phyloP scores from a whole-genome alignment of 2,113 vertebrate species.

The Cygnus atratus region DNA sequence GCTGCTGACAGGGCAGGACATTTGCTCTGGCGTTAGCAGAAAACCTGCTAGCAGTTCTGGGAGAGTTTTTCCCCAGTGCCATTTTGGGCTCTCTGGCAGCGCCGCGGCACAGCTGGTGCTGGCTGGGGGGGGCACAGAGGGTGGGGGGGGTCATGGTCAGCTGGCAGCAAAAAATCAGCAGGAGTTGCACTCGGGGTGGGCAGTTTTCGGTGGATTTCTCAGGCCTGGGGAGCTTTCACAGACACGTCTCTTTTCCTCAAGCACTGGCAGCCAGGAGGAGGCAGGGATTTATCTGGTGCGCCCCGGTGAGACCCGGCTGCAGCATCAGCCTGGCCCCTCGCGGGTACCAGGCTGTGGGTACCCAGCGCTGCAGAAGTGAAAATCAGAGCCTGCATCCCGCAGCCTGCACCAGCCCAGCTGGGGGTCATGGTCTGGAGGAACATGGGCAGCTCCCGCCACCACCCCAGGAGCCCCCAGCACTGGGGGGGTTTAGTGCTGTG shows the following conservation, averaged over 20 bases:
- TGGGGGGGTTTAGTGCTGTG: fast-evolving
- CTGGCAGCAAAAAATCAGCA: no score
- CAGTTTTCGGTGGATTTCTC: neutral
- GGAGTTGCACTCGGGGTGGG: no score
- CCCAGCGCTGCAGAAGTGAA: neutral
- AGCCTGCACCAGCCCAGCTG: neutral
- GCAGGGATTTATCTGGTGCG: neutral
- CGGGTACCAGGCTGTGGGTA: neutral
- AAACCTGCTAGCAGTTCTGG: neutral
- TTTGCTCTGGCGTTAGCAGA: neutral
- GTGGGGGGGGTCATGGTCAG: no score
- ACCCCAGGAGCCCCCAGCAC: fast-evolving
- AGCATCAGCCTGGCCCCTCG: fast-evolving
- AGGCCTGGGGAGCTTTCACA: neutral
- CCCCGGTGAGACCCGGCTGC: neutral
- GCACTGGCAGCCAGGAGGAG: neutral
- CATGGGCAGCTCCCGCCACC: neutral
- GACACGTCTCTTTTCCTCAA: neutral
- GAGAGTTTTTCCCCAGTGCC: neutral
- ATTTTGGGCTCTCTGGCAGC: fast-evolving
- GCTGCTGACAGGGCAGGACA: neutral
- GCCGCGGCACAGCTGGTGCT: fast-evolving
- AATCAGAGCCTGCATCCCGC: neutral
- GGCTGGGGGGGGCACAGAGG: neutral
- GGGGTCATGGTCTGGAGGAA: no score